Conservation (phyloP, 1,140 invertebrate genomes). For the Drosophila bocki region DNA sequence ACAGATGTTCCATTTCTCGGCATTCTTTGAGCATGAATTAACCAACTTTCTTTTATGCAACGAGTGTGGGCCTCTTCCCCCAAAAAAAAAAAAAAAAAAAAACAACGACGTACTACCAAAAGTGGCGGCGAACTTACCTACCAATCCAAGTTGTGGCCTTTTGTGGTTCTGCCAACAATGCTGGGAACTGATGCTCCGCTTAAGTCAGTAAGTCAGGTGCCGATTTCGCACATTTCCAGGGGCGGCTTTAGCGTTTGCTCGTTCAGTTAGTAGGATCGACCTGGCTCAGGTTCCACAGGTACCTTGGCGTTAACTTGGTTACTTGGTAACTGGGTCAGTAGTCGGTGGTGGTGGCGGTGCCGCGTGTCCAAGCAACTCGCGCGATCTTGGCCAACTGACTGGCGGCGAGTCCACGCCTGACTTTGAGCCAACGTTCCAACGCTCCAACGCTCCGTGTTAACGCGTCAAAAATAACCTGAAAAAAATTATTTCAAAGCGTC, state of each 20-base stretch:
- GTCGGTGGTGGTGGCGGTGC: constrained; percentile 10
- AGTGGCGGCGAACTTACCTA: constrained; percentile 45
- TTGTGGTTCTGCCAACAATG: constrained; percentile 1
- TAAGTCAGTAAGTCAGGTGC: constrained; percentile 29
- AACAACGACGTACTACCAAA: constrained; percentile 5
- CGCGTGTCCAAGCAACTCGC: constrained; percentile 70
- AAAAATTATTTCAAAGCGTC: constrained; percentile 41
- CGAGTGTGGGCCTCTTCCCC: neutral
- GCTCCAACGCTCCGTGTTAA: constrained; percentile 57
- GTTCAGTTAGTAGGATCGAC: constrained; percentile 25
- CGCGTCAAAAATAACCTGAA: constrained; percentile 78
- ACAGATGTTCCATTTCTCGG: constrained; percentile 4
- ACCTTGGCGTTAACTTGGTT: constrained; percentile 8
- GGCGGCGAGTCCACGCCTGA: constrained; percentile 43
- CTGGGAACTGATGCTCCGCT: constrained; percentile 13
- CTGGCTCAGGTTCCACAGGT: neutral
- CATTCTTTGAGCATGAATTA: constrained; percentile 4
- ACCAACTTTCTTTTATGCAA: constrained; percentile 38
- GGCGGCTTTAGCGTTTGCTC: constrained; percentile 15
- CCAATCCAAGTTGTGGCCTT: constrained; percentile 20
- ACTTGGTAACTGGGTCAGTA: constrained; percentile 18
- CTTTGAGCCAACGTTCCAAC: constrained; percentile 35
- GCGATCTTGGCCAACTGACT: constrained; percentile 71
- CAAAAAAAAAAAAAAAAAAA: neutral
- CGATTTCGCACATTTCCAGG: constrained; percentile 40